These are phyloP conservation scores for Steinernema khuongi DNA, from an alignment of 1,140 invertebrate genomes.

Conservation along the genomic window DNA sequence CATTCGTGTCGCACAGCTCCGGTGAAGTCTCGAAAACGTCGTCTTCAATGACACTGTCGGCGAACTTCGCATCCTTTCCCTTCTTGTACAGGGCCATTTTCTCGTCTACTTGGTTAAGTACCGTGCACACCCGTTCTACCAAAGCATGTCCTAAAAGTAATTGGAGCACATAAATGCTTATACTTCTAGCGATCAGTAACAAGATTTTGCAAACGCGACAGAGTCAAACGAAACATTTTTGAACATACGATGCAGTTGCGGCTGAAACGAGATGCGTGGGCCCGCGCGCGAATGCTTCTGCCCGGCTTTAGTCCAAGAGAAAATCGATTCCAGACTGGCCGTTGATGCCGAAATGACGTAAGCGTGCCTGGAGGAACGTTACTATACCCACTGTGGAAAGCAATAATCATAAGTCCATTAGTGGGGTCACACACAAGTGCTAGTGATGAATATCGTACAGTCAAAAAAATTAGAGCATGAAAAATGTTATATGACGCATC, in stretches of 20 bases:
- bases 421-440: no score
- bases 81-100: not conserved
- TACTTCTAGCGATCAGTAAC: no score
- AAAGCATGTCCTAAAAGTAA: no score
- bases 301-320: not conserved
- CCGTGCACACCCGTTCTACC: no score
- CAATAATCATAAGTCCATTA: not conserved
- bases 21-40: conserved; percentile 30
- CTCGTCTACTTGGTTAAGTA: no score
- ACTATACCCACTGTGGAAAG: not conserved
- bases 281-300: not conserved
- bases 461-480: no score
- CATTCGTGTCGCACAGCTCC: conserved; percentile 23
- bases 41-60: conserved; percentile 26
- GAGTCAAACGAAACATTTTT: no score
- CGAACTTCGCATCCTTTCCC: conserved; percentile 33
- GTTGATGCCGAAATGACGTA: not conserved
- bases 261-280: not conserved
- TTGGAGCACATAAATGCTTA: no score
- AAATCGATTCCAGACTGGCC: not conserved
- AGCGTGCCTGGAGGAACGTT: not conserved
- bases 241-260: not conserved
- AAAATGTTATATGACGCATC: no score
- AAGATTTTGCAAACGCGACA: no score
- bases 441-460: no score